A percentile compares a stretch with the other conserved stretches of the same genome.
These are phyloP conservation scores for Dunckerocampus dactyliophorus DNA, from an alignment of 2,113 vertebrate species.

Conservation along the genomic window DNA sequence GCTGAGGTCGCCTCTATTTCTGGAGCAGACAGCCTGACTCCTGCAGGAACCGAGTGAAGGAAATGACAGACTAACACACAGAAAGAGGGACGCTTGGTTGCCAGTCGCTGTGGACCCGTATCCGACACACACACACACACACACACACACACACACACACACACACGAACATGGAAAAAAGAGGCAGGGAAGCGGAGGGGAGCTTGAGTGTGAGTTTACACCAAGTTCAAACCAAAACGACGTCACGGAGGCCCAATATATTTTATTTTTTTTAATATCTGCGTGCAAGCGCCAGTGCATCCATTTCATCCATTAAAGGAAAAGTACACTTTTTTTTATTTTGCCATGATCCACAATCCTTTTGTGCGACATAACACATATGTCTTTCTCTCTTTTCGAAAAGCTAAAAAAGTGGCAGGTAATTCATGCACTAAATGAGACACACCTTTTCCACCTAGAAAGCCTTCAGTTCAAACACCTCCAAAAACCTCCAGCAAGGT, in stretches of 20 bases:
- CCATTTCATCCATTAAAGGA: too few relatives aligned
- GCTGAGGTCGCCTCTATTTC: constrained; percentile 68
- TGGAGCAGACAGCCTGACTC: constrained; percentile 67
- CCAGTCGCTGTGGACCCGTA: background rate
- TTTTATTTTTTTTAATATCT: background rate
- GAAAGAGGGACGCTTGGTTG: background rate
- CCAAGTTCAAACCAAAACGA: constrained; percentile 43
- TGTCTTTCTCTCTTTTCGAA: too few relatives aligned
- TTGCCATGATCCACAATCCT: too few relatives aligned
- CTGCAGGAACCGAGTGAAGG: constrained; percentile 50
- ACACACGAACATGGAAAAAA: constrained; percentile 9
- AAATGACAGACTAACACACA: constrained; percentile 56
- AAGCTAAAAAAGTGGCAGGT: too few relatives aligned
- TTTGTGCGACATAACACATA: too few relatives aligned
- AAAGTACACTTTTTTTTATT: too few relatives aligned
- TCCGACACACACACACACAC: constrained; percentile 6
- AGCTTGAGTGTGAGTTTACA: constrained; percentile 38
- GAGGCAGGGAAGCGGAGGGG: constrained; percentile 14
- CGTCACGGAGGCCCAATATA: constrained; percentile 11
- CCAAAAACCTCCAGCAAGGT: too few relatives aligned
- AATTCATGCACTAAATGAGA: too few relatives aligned
- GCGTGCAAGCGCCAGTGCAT: background rate
- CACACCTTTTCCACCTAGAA: too few relatives aligned
- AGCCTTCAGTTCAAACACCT: too few relatives aligned
- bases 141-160: too few relatives aligned